phyloP scores from a whole-genome alignment of 1,140 invertebrate genomes.

The Caenorhabditis brenneri region DNA sequence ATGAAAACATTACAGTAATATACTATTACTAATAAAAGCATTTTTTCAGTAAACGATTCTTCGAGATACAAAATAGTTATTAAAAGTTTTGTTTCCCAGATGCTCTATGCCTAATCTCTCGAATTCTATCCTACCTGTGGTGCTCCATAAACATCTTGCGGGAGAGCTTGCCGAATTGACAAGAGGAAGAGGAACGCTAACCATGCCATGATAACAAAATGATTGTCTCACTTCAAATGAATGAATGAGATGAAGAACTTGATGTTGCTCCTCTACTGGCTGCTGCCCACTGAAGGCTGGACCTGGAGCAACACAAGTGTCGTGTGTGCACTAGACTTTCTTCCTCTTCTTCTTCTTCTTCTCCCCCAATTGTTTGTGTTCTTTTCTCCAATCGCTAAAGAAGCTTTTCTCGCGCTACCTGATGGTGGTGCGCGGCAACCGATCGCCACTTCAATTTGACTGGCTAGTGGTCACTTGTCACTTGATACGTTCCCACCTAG shows the following conservation, averaged over 20 bases:
- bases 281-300: slow-evolving; percentile 24
- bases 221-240: neutral
- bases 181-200: neutral
- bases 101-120: neutral
- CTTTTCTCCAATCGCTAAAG: slow-evolving; percentile 31
- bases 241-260: neutral
- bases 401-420: slow-evolving; percentile 30
- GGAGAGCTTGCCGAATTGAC: neutral
- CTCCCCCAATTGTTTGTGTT: slow-evolving; percentile 25
- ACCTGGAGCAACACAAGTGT: slow-evolving; percentile 32
- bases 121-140: neutral
- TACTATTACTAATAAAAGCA: too few species aligned
- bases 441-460: slow-evolving; percentile 33
- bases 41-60: too few species aligned
- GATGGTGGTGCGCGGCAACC: slow-evolving; percentile 1
- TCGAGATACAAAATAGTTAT: too few species aligned
- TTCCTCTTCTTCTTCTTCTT: neutral
- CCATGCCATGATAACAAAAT: slow-evolving; percentile 28
- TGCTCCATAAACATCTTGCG: slow-evolving; percentile 4
- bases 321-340: slow-evolving; percentile 40
- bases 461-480: slow-evolving; percentile 36
- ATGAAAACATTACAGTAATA: too few species aligned
- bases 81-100: too few species aligned
- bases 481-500: slow-evolving; percentile 32
- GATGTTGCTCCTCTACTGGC: neutral